These are phyloP conservation scores for Coryphaenoides rupestris DNA, from an alignment of 2,113 vertebrate genomes.

Conservation along the genomic window DNA sequence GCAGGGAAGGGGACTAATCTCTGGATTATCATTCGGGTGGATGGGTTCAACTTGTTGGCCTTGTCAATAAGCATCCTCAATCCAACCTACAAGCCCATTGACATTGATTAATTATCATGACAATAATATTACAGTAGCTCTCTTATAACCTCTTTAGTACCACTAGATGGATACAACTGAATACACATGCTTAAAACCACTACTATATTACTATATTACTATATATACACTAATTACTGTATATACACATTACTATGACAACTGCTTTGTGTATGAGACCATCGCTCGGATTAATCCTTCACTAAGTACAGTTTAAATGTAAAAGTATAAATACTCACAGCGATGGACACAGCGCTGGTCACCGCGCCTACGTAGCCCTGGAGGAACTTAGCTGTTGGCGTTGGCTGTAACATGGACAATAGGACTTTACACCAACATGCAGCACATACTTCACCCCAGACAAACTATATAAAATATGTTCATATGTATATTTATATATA, in stretches of 20 bases:
- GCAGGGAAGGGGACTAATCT: constrained; percentile 96
- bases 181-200: no score
- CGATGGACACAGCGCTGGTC: constrained; percentile 92
- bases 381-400: constrained; percentile 89
- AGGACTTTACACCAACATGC: no score
- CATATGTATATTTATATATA: no score
- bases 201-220: no score
- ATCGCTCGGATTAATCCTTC: not conserved
- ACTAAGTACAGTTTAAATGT: not conserved
- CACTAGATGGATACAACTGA: no score
- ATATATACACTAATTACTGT: no score
- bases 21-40: constrained; percentile 91
- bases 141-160: not conserved
- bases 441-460: no score
- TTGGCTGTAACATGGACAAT: no score
- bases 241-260: not conserved
- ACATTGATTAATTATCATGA: not conserved
- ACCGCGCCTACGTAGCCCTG: constrained; percentile 96
- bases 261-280: not conserved
- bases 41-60: constrained; percentile 87
- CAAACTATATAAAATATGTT: no score
- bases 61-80: constrained; percentile 92
- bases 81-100: constrained; percentile 78
- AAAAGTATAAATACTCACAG: constrained; percentile 76
- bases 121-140: not conserved